Conservation (phyloP, 2,113 vertebrate genomes). For the Elgaria multicarinata region DNA sequence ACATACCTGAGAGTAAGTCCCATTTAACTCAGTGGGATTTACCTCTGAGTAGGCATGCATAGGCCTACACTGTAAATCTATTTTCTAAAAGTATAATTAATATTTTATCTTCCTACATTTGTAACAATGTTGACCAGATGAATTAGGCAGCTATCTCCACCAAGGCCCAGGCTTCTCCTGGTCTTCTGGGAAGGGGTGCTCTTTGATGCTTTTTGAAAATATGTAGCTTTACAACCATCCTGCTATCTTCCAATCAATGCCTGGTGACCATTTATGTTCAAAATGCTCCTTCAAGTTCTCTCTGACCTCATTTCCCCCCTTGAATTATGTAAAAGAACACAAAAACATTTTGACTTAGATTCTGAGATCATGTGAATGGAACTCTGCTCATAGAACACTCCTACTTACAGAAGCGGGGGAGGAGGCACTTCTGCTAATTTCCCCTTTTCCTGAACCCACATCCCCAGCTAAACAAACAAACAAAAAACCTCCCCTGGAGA, state of each 20-base stretch:
- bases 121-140: neutral
- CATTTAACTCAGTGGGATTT: neutral
- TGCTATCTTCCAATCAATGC: no score
- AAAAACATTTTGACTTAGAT: neutral
- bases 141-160: neutral
- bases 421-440: no score
- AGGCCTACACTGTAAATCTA: neutral
- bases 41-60: neutral
- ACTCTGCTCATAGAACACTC: neutral
- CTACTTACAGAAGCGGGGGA: neutral
- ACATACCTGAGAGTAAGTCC: neutral
- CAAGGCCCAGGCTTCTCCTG: no score
- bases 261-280: no score
- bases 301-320: no score
- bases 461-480: no score
- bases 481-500: no score
- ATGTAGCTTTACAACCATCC: no score
- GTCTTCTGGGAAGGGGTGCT: no score
- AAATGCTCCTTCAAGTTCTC: no score
- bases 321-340: neutral
- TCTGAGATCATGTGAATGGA: neutral
- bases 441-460: no score
- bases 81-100: neutral
- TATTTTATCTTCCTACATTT: neutral
- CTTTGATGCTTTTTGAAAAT: no score